Base-by-base conservation (phyloP, 2,113 vertebrate species). In the Poeciliopsis turrubarensis region DNA sequence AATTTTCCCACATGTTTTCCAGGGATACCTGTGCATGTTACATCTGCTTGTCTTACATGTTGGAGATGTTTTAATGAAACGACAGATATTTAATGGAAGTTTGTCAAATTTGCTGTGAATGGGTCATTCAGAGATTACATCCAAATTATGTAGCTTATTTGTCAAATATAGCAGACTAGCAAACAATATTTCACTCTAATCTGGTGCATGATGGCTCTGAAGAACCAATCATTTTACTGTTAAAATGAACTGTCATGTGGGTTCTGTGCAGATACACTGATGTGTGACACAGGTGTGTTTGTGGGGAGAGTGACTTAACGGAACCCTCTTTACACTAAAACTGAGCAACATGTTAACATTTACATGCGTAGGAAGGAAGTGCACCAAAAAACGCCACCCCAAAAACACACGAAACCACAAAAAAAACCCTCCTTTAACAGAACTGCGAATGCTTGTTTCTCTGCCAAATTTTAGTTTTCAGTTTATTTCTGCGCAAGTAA, bases 281-380 rank as follows among this genome's bases (percentile, higher is more conserved):
- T 0, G 26, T 27, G 25, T 27, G 1, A 32, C 82, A 77, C 80
- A 85, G 82, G 75, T 83, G 84, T 75, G 39, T 60, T 32, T 72
- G 62, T 65, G 68, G 75, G 47, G 19, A 77, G 30, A 71, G 12
- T 27, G 60, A 12, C 47, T 37, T 39, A 65, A 64, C 61, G 34
- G 60, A 8, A 32, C 12, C 37, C 17, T 29, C 32, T 25, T 47
- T 12, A 63, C n/a, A 25, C n/a, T 4, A 44, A 62, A 34, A 29
- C 57, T 4, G 44, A 47, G 44, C 44, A 47, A 47, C 19, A 47
- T 19, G 44, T 47, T 25, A 11, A 30, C 8, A 30, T 5, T 13
- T 3, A 44, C 22, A 57, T 57, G 22, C 25, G 22, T 10, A 57
- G 51, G 25, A n/a, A 11, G 19, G 51, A 57, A 10, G 51, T 57